These are phyloP conservation scores for Anser brachyrhynchus DNA, from an alignment of 2,113 vertebrate genomes.

Conservation along the genomic window DNA sequence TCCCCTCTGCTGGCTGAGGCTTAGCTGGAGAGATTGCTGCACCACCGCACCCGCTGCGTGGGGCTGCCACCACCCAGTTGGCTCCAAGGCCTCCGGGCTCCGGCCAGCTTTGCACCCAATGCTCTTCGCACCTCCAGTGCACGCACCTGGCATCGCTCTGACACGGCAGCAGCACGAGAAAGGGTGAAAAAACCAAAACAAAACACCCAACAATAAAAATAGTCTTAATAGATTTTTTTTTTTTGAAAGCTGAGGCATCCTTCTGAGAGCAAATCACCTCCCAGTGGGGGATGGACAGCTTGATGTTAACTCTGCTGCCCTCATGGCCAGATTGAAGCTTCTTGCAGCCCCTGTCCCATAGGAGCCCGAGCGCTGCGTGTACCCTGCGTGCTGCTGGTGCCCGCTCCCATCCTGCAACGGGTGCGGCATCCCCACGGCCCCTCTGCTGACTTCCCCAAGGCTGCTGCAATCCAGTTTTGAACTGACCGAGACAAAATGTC, in stretches of 20 bases:
- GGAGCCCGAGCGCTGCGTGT: fast-evolving
- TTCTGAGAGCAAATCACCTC: not conserved
- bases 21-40: not conserved
- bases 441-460: not conserved
- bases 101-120: not conserved
- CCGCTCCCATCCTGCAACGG: fast-evolving
- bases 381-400: not conserved
- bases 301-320: not conserved
- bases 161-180: not conserved
- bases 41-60: fast-evolving
- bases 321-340: not conserved
- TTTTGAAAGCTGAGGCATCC: not conserved
- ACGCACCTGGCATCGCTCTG: not conserved
- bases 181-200: not conserved
- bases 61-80: not conserved
- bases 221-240: too few relatives aligned
- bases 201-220: not conserved
- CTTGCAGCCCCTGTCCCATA: fast-evolving
- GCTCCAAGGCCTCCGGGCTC: not conserved
- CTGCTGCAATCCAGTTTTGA: not conserved
- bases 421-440: not conserved
- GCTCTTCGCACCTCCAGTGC: fast-evolving
- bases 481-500: not conserved
- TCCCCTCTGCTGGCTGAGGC: constrained; percentile 59
- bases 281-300: fast-evolving